Evolutionary conservation across 2,113 vertebrate genomes (phyloP).

Genomic region (Tylochromis polylepis): DNA sequence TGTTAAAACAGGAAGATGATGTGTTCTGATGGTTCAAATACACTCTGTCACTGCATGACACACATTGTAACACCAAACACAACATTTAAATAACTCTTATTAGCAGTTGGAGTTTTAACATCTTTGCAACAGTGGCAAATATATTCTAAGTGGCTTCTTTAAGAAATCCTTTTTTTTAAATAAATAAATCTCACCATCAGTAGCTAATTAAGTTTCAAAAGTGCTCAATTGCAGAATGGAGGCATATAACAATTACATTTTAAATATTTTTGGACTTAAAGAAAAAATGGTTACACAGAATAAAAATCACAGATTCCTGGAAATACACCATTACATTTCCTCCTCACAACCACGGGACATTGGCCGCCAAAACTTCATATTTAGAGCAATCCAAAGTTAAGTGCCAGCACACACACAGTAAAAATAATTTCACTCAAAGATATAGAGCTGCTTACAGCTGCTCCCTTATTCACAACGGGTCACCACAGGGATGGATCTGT

Average conservation of each 20-base stretch:
- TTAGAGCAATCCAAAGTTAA: no score
- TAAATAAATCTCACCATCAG: background rate
- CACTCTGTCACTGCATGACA: fast-evolving
- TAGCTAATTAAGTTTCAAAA: background rate
- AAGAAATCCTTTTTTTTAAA: background rate
- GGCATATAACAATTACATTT: background rate
- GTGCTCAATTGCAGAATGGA: background rate
- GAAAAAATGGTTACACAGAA: background rate
- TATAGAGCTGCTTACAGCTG: background rate
- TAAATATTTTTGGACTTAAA: background rate
- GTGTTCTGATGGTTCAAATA: background rate
- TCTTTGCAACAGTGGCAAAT: background rate
- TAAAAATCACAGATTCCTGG: background rate
- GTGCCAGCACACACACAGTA: background rate
- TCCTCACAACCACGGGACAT: background rate
- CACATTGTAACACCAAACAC: background rate
- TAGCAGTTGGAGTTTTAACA: background rate
- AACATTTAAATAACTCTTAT: background rate
- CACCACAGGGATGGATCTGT: background rate
- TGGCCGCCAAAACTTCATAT: background rate
- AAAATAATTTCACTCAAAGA: background rate
- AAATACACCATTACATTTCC: background rate
- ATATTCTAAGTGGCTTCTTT: background rate
- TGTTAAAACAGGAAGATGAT: background rate
- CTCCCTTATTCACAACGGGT: background rate